Conservation (phyloP, 30 jellyfish, hydroid and myxozoan genomes). For the Chrysaora quinquecirrha region DNA sequence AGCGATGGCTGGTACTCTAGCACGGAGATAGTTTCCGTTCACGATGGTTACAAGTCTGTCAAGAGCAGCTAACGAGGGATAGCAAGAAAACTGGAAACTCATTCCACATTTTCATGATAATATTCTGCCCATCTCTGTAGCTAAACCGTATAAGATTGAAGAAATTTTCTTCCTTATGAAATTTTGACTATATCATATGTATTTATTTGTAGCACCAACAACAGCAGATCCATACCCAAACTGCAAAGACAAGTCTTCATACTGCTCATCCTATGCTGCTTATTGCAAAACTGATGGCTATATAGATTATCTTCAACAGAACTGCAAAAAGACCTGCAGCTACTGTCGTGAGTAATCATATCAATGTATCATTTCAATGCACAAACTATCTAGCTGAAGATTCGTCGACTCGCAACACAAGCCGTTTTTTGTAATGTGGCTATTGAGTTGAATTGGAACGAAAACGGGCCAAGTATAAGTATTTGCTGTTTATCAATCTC, state of each 20-base stretch:
- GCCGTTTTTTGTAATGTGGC: neutral
- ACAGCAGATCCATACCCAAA: slow-evolving; percentile 48
- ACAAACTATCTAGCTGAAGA: neutral
- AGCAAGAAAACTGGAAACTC: too few species aligned
- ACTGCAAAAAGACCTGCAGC: slow-evolving; percentile 85
- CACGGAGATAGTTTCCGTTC: too few species aligned
- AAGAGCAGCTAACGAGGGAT: too few species aligned
- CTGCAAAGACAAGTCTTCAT: slow-evolving; percentile 64
- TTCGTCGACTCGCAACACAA: neutral
- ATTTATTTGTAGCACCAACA: slow-evolving; percentile 14
- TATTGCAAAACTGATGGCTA: slow-evolving; percentile 72
- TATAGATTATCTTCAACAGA: slow-evolving; percentile 44
- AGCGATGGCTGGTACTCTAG: too few species aligned
- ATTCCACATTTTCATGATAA: too few species aligned
- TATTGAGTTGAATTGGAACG: neutral
- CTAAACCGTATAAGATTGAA: neutral
- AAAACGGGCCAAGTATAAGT: neutral
- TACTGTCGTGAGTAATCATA: slow-evolving; percentile 81
- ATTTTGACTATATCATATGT: neutral
- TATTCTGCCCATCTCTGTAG: too few species aligned
- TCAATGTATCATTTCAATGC: neutral
- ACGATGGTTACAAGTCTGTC: too few species aligned
- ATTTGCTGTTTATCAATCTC: neutral
- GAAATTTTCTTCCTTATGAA: neutral
- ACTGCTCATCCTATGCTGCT: slow-evolving; percentile 71